Base-by-base conservation (phyloP, 2,113 vertebrate species). In the Pseudonaja textilis region DNA sequence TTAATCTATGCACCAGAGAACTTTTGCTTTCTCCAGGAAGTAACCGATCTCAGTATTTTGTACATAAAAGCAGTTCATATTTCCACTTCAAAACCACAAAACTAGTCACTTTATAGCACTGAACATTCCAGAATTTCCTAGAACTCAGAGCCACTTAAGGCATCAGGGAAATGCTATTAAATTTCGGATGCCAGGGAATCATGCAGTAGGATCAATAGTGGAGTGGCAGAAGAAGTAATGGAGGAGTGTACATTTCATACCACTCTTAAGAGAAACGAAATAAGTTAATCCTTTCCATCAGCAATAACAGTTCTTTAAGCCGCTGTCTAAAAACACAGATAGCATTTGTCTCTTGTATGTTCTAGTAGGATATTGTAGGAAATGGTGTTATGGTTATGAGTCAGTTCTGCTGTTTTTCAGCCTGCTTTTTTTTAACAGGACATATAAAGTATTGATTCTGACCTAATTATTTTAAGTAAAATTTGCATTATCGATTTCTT, bases 11-110 rank as follows among this genome's bases (percentile, higher is more conserved):
- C 34, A 74, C 26, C 69, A 52, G 29, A 54, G 0, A 23, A 22
- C 16, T 91, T 59, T 59, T 45, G 55, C 74, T 85, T 86, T 14
- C 81, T 91, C 14, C 85, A 85, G 86, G 55, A 86, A 26, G 42
- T 42, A 87, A 42, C 85, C 34, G 89, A 92, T 81, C 55, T 88
- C 29, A 87, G 0, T 50, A 11, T 9, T 14, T 93, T 92, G 34
- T 50, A 94, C 25, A 22, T 92, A 56, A 39, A 90, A 88, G 39
- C 93, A 95, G 88, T 81, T 59, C 29, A 52, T 52, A 89, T 14
- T 93, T 94, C 91, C 69, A 94, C 5, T 5, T 91, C 54, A 74
- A 50, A 91, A 95, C 93, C 26, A 91, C 88, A 69, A 52, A 52
- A 61, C 81, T 16, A 90, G 89, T 89, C 8, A 90, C 93, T 81